phyloP scores from a whole-genome alignment of 2,888 invertebrate species.

The Phyllotreta striolata region DNA sequence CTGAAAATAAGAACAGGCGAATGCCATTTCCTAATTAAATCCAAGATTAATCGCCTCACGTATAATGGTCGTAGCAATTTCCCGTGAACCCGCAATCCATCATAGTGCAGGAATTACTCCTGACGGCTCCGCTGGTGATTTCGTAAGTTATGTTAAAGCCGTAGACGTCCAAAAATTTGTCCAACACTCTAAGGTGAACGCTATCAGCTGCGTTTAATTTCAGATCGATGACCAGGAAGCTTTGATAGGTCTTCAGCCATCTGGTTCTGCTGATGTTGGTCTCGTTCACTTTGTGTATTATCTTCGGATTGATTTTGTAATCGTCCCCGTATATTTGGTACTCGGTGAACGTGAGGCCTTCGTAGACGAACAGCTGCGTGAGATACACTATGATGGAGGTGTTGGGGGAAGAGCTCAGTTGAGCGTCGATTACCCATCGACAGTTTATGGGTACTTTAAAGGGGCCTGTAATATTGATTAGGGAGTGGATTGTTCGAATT shows the following conservation, averaged over 20 bases:
- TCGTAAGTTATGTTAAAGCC: conserved; percentile 95
- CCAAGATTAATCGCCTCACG: conserved; percentile 66
- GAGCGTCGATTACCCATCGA: conserved; percentile 88
- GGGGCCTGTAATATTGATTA: conserved; percentile 76
- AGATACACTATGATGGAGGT: conserved; percentile 85
- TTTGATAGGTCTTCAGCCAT: conserved; percentile 71
- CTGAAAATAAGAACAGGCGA: conserved; percentile 62
- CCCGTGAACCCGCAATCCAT: conserved; percentile 86
- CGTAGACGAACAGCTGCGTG: conserved; percentile 85
- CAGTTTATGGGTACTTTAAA: conserved; percentile 84
- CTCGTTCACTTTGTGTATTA: conserved; percentile 75
- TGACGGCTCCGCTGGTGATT: conserved; percentile 67
- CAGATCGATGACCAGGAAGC: conserved; percentile 82
- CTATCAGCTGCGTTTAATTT: conserved; percentile 76
- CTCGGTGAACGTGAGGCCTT: conserved; percentile 61
- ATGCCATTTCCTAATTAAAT: background rate
- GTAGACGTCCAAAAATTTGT: conserved; percentile 83
- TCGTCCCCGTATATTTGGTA: conserved; percentile 52
- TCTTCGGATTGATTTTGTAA: conserved; percentile 62
- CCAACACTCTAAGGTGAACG: conserved; percentile 82
- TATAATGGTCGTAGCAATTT: conserved; percentile 80
- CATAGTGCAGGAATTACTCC: conserved; percentile 75
- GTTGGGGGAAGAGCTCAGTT: conserved; percentile 62
- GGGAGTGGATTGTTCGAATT: conserved; percentile 1
- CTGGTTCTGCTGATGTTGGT: conserved; percentile 72